Base-by-base conservation (phyloP, 2,888 invertebrate species). In the Diplolepis rosae region DNA sequence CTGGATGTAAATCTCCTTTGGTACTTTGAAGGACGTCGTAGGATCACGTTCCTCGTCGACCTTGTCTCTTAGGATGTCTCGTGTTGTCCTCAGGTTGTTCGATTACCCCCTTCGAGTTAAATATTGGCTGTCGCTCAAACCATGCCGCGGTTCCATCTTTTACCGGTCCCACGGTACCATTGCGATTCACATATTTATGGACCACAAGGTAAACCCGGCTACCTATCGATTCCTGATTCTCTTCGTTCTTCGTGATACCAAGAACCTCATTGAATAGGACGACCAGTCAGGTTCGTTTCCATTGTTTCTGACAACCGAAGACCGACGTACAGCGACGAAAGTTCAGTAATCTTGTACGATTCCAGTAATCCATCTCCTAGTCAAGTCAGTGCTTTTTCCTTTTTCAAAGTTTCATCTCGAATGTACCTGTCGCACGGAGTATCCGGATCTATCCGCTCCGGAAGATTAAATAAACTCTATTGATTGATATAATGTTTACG, bases 161-260 rank as follows among this genome's bases (percentile, higher is more conserved):
- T 50, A 69, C 70, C 65, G 54, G 45, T 71, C 61, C 61, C 68
- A 65, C 48, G 65, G 65, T 71, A 73, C 61, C 73, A 72, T 73
- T 71, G 68, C 77, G 72, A 80, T 76, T 81, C 80, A 80, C 79
- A 80, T 84, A 79, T 83, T 83, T 84, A 84, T 80, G 82, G 78
- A 71, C 79, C 80, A 80, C 82, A 80, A 83, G 83, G 77, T 74
- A 82, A 72, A 70, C 68, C 69, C 66, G 65, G 67, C 73, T 72
- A 71, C 74, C 66, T 68, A 61, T 61, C 52, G 68, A 73, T 68
- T 70, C 68, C 28, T 51, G 50, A 70, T 66, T 68, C 48, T 54
- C 24, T 50, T 52, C 52, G 65, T 30, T 66, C 9, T 22, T 56
- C 56, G 45, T 56, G 48, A 22, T 66, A 66, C 70, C 39, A 70